Evolutionary conservation across 2,888 invertebrate species (phyloP), one percentile per base, ranked within the genome.

Genomic region (Synergus japonicus): DNA sequence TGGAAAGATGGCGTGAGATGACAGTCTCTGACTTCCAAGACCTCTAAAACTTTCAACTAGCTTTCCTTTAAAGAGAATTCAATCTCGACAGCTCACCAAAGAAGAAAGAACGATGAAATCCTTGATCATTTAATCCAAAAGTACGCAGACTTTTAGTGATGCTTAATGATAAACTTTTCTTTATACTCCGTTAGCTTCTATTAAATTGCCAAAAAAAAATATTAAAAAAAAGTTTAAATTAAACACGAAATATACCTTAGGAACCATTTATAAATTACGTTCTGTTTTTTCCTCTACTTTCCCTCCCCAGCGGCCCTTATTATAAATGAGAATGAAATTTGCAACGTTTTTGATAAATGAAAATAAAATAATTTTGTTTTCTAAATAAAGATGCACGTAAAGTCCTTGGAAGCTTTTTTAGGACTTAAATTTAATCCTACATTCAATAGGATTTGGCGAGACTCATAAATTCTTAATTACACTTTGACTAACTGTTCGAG

Each of bases 371-470:
- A 29, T 29, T 2, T 29, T 29, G 22, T 29, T 29, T 29, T 29
- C 29, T 29, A 29, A 29, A n/a, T n/a, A n/a, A n/a, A n/a, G n/a
- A n/a, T n/a, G n/a, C n/a, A n/a, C n/a, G n/a, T n/a, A n/a, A n/a
- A n/a, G n/a, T n/a, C 44, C 67, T 67, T 4, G 76, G 79, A 86
- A 86, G 85, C 87, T 88, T 88, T 89, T 88, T 89, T 88, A 88
- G 85, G 89, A 89, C 87, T 89, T 89, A 88, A 89, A 89, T 89
- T 89, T 88, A 88, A 89, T 89, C 89, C 85, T 85, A 77, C 82
- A 76, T 85, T 86, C 83, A 81, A 89, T 82, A 81, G 22, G 46
- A 22, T 67, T 46, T 13, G 44, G 7, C 22, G 22, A 46, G 46
- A 22, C 46, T 67, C 44, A 44, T 46, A 46, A 67, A 10, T 67